Evolutionary conservation across 2,797 vertebrate genomes (phyloP).

Genomic region (Fundulus diaphanus): DNA sequence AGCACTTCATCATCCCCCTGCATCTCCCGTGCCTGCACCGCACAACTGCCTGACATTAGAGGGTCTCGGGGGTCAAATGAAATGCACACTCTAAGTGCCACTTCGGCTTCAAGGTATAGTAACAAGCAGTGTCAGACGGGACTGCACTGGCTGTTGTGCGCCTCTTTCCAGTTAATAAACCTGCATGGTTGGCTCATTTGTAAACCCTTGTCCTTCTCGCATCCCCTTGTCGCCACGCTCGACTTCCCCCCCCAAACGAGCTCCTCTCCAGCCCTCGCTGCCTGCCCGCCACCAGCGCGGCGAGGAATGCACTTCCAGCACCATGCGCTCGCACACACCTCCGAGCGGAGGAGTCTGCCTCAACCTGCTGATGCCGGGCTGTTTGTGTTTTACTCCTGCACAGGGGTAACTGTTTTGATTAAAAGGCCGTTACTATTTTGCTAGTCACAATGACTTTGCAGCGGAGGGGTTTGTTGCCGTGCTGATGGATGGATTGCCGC

Average conservation of each 20-base stretch:
- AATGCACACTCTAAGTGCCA: conserved; percentile 69
- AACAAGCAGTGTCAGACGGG: conserved; percentile 47
- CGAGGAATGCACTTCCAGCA: conserved; percentile 67
- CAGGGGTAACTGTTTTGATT: conserved; percentile 81
- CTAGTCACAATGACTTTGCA: conserved; percentile 79
- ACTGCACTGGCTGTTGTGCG: conserved; percentile 48
- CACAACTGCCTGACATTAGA: conserved; percentile 55
- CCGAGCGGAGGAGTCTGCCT: conserved; percentile 65
- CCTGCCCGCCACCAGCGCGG: conserved; percentile 66
- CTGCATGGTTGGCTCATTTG: conserved; percentile 45
- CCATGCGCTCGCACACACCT: conserved; percentile 52
- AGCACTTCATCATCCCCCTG: conserved; percentile 64
- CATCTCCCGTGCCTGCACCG: conserved; percentile 57
- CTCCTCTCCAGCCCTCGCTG: conserved; percentile 53
- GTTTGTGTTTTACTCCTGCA: conserved; percentile 71
- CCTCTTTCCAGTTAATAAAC: conserved; percentile 33
- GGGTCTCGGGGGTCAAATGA: conserved; percentile 73
- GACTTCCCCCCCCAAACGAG: conserved; percentile 62
- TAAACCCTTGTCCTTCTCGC: conserved; percentile 37
- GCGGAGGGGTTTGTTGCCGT: conserved; percentile 69
- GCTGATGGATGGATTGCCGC: conserved; percentile 75
- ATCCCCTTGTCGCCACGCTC: conserved; percentile 62
- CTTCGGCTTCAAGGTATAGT: conserved; percentile 72
- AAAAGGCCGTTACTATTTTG: conserved; percentile 81
- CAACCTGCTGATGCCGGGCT: conserved; percentile 73